A percentile compares a stretch with the other conserved stretches of the same genome.
phyloP scores from a whole-genome alignment of 2,888 invertebrate genomes.

The Erebia epiphron region DNA sequence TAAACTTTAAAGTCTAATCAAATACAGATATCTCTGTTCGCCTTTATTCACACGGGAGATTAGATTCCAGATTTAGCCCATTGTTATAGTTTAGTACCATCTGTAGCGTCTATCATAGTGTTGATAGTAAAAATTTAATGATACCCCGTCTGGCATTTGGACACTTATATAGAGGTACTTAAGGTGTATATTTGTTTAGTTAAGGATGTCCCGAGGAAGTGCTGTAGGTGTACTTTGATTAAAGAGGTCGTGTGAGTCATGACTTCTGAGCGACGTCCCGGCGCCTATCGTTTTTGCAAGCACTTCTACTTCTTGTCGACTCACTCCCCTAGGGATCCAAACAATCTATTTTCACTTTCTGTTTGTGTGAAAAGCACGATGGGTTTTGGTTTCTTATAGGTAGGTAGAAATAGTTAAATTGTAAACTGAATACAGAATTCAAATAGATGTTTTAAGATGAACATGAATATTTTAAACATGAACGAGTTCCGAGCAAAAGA shows the following conservation, averaged over 20 bases:
- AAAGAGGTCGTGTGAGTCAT: conserved; percentile 72
- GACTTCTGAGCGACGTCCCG: conserved; percentile 57
- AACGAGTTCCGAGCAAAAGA: not conserved
- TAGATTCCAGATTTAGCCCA: conserved; percentile 40
- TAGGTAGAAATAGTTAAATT: not conserved
- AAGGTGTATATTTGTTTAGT: conserved; percentile 45
- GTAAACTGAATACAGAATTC: not conserved
- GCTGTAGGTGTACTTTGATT: conserved; percentile 50
- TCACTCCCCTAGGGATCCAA: conserved; percentile 49
- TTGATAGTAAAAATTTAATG: conserved; percentile 11
- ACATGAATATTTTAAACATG: too few species aligned
- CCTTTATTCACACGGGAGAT: conserved; percentile 33
- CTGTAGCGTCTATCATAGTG: conserved; percentile 39
- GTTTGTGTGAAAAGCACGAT: conserved; percentile 31
- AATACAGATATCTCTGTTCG: conserved; percentile 13
- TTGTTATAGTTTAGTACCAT: conserved; percentile 40
- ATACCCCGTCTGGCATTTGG: conserved; percentile 4
- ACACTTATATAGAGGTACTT: conserved; percentile 18
- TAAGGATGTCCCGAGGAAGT: conserved; percentile 47
- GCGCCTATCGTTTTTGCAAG: conserved; percentile 60
- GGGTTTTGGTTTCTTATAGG: not conserved
- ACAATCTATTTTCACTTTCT: conserved; percentile 56
- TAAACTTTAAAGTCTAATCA: conserved; percentile 2
- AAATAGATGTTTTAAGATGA: too few species aligned
- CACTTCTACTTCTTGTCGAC: conserved; percentile 51